A percentile compares a stretch with the other conserved stretches of the same genome.
These are phyloP conservation scores for Xiphorhynchus erythropygius DNA, from an alignment of 2,797 vertebrate genomes.

Conservation along the genomic window DNA sequence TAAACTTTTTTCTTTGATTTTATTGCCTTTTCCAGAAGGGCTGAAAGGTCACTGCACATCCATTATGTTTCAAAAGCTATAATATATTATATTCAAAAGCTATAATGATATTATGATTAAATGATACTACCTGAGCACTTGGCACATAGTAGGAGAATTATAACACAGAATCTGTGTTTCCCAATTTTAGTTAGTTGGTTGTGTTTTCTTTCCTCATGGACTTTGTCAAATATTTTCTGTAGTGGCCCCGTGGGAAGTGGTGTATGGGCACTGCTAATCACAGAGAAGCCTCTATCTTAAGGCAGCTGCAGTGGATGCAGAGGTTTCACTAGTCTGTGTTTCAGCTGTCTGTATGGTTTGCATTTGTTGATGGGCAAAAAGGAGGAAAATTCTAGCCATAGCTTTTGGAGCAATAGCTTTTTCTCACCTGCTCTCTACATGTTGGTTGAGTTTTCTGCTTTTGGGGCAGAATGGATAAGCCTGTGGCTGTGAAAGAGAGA, in stretches of 20 bases:
- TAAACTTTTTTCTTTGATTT: neutral
- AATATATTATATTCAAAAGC: neutral
- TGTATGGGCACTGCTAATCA: neutral
- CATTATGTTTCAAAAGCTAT: neutral
- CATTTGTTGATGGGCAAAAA: neutral
- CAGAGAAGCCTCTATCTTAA: neutral
- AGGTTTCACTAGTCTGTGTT: neutral
- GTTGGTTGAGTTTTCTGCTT: neutral
- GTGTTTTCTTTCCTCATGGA: neutral
- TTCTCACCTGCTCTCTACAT: neutral
- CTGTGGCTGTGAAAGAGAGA: neutral
- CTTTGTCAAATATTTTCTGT: neutral
- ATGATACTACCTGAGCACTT: neutral
- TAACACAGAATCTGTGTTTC: neutral
- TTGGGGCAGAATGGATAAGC: neutral
- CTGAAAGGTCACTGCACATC: neutral
- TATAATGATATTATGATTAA: neutral
- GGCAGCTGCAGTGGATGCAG: neutral
- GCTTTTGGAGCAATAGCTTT: neutral
- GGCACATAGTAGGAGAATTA: neutral
- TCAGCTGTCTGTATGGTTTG: neutral
- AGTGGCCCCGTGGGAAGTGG: neutral
- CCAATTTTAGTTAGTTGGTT: neutral
- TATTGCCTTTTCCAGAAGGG: neutral
- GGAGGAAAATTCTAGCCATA: neutral